Conservation (phyloP, 2,113 vertebrate genomes). For the Takifugu bimaculatus region DNA sequence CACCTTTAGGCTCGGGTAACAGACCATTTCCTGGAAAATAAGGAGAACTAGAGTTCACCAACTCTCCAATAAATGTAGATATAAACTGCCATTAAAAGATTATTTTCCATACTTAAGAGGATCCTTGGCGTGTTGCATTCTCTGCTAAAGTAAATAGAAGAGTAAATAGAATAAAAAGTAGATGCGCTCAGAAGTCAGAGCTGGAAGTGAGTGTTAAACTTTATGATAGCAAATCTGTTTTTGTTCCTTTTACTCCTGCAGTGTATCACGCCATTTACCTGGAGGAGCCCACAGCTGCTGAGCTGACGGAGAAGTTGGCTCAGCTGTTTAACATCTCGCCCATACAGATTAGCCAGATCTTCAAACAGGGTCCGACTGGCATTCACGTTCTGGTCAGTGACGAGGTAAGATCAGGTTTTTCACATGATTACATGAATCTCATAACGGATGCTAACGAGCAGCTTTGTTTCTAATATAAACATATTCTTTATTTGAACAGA, state of each 20-base stretch:
- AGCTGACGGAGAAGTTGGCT: slow-evolving; percentile 91
- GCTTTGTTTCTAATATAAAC: background rate
- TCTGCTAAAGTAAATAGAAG: no score
- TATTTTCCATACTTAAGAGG: no score
- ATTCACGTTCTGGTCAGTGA: slow-evolving; percentile 96
- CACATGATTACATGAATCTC: background rate
- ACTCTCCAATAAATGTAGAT: no score
- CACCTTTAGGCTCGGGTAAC: no score
- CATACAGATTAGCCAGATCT: slow-evolving; percentile 92
- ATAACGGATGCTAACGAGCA: background rate
- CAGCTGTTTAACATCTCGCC: slow-evolving; percentile 95
- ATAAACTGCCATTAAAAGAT: no score
- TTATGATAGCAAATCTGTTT: background rate
- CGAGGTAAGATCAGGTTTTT: slow-evolving; percentile 73
- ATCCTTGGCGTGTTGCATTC: no score
- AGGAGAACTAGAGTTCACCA: no score
- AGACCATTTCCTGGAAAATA: no score
- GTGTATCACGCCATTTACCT: slow-evolving; percentile 97
- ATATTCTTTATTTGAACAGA: slow-evolving; percentile 66
- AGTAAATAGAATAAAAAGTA: no score
- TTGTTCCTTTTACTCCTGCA: slow-evolving; percentile 43
- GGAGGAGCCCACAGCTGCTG: slow-evolving; percentile 86
- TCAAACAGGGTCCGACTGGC: slow-evolving; percentile 93
- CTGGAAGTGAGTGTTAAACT: background rate
- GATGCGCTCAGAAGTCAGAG: no score